Percentiles rank a stretch among this genome's conserved stretches.
Evolutionary conservation across 2,888 invertebrate species (phyloP).

Genomic region (Cheilosia vulpina): DNA sequence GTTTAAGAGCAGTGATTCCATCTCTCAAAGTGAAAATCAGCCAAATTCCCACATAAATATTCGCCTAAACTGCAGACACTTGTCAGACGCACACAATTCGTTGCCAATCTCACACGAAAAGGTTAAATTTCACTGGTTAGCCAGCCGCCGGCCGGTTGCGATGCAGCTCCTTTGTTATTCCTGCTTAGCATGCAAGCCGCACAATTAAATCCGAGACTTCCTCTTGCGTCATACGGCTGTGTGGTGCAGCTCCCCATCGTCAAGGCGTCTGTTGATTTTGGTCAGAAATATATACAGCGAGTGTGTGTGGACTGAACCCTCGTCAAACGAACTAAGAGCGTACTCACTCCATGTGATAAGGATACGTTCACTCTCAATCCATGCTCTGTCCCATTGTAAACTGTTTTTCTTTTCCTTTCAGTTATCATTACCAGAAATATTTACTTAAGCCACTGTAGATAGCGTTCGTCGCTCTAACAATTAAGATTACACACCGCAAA

Average conservation of each 20-base stretch:
- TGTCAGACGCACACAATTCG: not conserved
- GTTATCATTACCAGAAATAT: constrained; percentile 67
- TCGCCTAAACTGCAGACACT: not conserved
- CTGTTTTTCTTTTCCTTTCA: constrained; percentile 31
- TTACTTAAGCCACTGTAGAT: constrained; percentile 73
- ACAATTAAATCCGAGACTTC: constrained; percentile 60
- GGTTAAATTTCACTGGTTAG: constrained; percentile 2
- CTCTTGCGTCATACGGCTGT: constrained; percentile 43
- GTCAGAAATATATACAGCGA: constrained; percentile 23
- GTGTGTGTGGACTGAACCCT: constrained; percentile 34
- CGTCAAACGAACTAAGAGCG: constrained; percentile 40
- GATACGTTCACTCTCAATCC: constrained; percentile 43
- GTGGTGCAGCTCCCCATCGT: not conserved
- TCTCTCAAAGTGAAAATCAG: not conserved
- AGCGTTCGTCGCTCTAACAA: constrained; percentile 60
- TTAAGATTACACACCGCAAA: constrained; percentile 69
- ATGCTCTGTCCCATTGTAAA: constrained; percentile 32
- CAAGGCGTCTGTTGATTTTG: constrained; percentile 39
- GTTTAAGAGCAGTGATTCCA: not conserved
- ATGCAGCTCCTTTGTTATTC: constrained; percentile 16
- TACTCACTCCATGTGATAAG: constrained; percentile 53
- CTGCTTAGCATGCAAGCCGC: constrained; percentile 52
- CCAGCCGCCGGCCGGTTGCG: not conserved
- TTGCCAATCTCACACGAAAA: constrained; percentile 9
- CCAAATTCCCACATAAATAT: constrained; percentile 6